phyloP scores from a whole-genome alignment of 1,140 invertebrate species.

The Drosophila guanche region DNA sequence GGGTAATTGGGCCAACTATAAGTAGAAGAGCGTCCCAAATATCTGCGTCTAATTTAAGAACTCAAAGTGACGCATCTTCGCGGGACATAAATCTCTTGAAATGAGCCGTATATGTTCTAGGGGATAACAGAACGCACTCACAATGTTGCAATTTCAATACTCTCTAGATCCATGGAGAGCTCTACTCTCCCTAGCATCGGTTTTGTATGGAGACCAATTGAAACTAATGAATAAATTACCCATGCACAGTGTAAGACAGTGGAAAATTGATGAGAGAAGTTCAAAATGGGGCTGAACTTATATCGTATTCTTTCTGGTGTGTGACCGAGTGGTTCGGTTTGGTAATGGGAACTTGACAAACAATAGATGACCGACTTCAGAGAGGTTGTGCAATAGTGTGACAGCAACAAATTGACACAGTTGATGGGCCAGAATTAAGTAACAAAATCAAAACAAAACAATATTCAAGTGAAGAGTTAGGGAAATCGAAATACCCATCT shows the following conservation, averaged over 20 bases:
- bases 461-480: conserved; percentile 6
- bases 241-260: conserved; percentile 28
- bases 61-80: conserved; percentile 20
- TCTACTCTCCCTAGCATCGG: conserved; percentile 1
- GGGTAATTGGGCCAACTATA: conserved; percentile 27
- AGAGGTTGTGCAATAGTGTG: conserved; percentile 38
- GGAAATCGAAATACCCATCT: too few relatives aligned
- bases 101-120: conserved; percentile 42
- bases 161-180: conserved; percentile 17
- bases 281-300: conserved; percentile 42
- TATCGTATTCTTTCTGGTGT: conserved; percentile 12
- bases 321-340: conserved; percentile 1
- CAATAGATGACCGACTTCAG: conserved; percentile 25
- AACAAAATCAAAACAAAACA: conserved; percentile 23
- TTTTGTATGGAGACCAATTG: conserved; percentile 40
- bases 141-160: conserved; percentile 20
- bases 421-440: conserved; percentile 2
- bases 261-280: conserved; percentile 51
- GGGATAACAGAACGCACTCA: neutral
- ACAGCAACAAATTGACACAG: conserved; percentile 23
- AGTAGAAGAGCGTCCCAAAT: conserved; percentile 25
- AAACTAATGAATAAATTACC: conserved; percentile 70
- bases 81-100: conserved; percentile 37
- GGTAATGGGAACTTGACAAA: conserved; percentile 21
- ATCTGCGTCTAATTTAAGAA: conserved; percentile 52